A percentile compares a stretch with the other conserved stretches of the same genome.
phyloP scores from a whole-genome alignment of 1,140 invertebrate species.

The Bombus impatiens region DNA sequence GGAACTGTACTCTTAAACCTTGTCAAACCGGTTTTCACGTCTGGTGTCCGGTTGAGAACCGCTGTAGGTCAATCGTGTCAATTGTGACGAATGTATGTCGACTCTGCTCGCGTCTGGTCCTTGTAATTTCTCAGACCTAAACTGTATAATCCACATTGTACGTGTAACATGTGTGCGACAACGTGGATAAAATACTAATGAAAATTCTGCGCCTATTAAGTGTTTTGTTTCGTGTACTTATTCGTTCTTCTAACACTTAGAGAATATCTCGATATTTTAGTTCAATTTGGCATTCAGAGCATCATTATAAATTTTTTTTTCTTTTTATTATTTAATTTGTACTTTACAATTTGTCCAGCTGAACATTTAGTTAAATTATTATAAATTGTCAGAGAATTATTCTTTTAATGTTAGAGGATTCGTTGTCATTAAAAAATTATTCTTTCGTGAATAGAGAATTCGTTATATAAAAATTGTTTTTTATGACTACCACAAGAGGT shows the following conservation, averaged over 20 bases:
- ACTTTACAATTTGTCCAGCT: no score
- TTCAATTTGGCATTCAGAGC: not conserved
- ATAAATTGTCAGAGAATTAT: not conserved
- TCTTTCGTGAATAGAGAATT: no score
- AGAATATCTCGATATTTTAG: not conserved
- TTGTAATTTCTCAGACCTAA: not conserved
- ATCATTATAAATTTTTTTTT: no score
- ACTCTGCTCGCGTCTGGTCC: slow-evolving; percentile 33
- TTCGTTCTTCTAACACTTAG: not conserved
- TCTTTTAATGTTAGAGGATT: no score
- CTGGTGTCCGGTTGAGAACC: slow-evolving; percentile 65
- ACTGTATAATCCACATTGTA: not conserved
- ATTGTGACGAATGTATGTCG: slow-evolving; percentile 76
- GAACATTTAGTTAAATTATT: not conserved
- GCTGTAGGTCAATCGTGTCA: slow-evolving; percentile 77
- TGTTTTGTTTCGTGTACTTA: not conserved
- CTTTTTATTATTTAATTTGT: no score
- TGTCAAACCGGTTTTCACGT: slow-evolving; percentile 47
- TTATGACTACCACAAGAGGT: no score
- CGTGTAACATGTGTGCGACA: not conserved
- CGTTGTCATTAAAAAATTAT: no score
- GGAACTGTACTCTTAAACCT: slow-evolving; percentile 10
- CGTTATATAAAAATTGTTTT: no score
- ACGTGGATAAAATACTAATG: not conserved
- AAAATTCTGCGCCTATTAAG: not conserved